phyloP scores from a whole-genome alignment of 2,797 vertebrate species.

The Falco concolor region DNA sequence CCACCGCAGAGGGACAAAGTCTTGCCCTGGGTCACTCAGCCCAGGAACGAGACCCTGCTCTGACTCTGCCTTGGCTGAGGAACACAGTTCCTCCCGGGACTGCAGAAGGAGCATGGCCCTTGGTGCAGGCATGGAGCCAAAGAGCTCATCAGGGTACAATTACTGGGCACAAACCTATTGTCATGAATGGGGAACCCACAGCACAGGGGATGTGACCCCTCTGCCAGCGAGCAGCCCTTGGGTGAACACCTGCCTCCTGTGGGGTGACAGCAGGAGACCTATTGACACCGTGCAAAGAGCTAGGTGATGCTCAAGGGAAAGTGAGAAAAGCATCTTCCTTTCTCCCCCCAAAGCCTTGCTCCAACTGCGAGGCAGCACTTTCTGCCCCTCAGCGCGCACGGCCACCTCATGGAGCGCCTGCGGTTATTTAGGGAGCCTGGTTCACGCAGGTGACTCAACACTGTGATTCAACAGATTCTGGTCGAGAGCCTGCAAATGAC shows the following conservation, averaged over 20 bases:
- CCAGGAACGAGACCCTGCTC: not conserved
- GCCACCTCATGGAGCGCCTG: accelerated
- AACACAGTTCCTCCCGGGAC: not conserved
- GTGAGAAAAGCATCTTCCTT: not conserved
- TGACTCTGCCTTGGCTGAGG: not conserved
- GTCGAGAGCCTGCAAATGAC: accelerated
- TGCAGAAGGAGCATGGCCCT: not conserved
- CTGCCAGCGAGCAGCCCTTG: not conserved
- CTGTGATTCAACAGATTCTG: not conserved
- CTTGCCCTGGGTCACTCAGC: not conserved
- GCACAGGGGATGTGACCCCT: not conserved
- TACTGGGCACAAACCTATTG: not conserved
- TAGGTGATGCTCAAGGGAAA: not conserved
- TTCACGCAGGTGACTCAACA: not conserved
- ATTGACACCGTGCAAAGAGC: accelerated
- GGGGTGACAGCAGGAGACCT: not conserved
- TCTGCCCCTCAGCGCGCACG: accelerated
- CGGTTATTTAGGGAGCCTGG: not conserved
- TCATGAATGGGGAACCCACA: not conserved
- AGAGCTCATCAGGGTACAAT: not conserved
- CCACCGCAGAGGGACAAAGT: not conserved
- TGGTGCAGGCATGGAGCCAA: not conserved
- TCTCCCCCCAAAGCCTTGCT: not conserved
- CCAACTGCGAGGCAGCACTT: not conserved
- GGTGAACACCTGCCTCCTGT: accelerated